phyloP scores from a whole-genome alignment of 2,113 vertebrate species.

The Saccopteryx bilineata region DNA sequence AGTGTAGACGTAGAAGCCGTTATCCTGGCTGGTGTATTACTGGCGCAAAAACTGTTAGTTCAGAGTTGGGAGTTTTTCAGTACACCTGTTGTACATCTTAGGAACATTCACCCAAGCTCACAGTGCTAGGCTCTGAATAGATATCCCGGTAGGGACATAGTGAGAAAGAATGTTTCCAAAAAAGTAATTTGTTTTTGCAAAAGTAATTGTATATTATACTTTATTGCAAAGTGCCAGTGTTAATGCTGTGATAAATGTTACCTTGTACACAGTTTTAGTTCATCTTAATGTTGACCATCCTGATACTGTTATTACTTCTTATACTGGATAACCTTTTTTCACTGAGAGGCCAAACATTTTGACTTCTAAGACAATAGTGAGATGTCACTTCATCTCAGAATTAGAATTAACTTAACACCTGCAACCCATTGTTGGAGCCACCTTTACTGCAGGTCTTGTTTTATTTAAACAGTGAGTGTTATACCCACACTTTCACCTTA shows the following conservation, averaged over 20 bases:
- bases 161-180: neutral
- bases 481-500: neutral
- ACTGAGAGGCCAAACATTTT: neutral
- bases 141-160: neutral
- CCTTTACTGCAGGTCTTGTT: neutral
- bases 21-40: slow-evolving; percentile 29
- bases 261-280: neutral
- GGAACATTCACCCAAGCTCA: neutral
- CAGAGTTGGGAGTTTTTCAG: neutral
- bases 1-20: neutral
- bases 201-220: neutral
- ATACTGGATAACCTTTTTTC: neutral
- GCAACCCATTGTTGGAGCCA: neutral
- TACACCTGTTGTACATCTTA: neutral
- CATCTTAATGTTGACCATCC: neutral
- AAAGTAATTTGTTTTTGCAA: neutral
- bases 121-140: neutral
- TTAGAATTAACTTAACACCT: neutral
- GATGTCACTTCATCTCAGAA: slow-evolving; percentile 7
- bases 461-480: neutral
- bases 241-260: neutral
- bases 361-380: neutral
- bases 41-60: neutral
- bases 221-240: neutral
- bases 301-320: neutral